phyloP scores from a whole-genome alignment of 1,140 invertebrate species.

The Achatina immaculata region DNA sequence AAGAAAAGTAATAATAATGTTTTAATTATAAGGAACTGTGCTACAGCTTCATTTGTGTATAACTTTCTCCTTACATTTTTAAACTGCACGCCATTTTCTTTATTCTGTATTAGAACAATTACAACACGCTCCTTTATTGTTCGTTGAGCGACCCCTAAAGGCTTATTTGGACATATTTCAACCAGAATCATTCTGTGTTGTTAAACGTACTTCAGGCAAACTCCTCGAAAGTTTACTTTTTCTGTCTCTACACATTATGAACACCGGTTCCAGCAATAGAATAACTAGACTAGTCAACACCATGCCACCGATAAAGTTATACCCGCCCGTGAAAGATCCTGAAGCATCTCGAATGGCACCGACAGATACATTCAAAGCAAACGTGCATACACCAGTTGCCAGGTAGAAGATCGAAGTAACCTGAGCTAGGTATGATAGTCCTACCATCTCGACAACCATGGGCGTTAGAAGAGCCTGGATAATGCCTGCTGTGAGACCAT shows the following conservation, averaged over 20 bases:
- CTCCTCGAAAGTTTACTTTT: background rate
- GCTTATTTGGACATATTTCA: too few species aligned
- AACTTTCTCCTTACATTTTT: too few species aligned
- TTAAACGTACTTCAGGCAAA: too few species aligned
- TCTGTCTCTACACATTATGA: background rate
- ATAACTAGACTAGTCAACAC: background rate
- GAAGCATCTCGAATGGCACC: background rate
- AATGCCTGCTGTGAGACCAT: background rate
- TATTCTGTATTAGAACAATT: too few species aligned
- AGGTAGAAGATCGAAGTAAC: background rate
- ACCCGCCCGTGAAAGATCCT: background rate
- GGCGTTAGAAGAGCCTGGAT: background rate
- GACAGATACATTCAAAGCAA: background rate
- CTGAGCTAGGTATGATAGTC: background rate
- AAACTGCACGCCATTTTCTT: too few species aligned
- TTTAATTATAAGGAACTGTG: too few species aligned
- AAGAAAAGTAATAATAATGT: too few species aligned
- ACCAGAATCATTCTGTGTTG: too few species aligned
- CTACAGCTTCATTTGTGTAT: too few species aligned
- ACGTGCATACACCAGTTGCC: background rate
- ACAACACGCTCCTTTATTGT: too few species aligned
- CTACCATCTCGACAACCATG: background rate
- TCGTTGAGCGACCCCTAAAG: too few species aligned
- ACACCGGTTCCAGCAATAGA: background rate
- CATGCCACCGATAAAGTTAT: background rate